Evolutionary conservation across 2,888 invertebrate species (phyloP).

Genomic region (Cantharis flavilabris): DNA sequence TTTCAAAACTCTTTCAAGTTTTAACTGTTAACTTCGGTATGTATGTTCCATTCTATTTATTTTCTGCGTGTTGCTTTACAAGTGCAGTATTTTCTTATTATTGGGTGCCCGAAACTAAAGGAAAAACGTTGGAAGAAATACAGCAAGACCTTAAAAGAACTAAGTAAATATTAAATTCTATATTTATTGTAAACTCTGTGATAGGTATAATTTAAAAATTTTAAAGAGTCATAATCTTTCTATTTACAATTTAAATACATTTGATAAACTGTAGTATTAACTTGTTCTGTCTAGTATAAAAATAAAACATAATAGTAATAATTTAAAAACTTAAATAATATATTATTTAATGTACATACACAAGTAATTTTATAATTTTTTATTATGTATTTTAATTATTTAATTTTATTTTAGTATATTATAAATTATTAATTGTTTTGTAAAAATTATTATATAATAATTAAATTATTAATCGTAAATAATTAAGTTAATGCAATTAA

Average conservation of each 20-base stretch:
- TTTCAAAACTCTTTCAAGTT: slow-evolving; percentile 45
- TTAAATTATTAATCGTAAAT: neutral
- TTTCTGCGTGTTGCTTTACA: slow-evolving; percentile 38
- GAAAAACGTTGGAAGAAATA: slow-evolving; percentile 45
- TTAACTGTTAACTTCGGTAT: slow-evolving; percentile 42
- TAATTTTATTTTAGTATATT: neutral
- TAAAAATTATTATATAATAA: neutral
- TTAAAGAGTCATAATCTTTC: neutral
- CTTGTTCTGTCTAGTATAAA: neutral
- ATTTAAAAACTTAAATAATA: no score
- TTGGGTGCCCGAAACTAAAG: slow-evolving; percentile 49
- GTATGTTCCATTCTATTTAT: slow-evolving; percentile 46
- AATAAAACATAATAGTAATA: no score
- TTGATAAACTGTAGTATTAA: neutral
- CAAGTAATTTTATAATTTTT: neutral
- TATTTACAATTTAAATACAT: neutral
- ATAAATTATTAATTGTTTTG: neutral
- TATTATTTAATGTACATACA: no score
- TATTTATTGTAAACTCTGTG: neutral
- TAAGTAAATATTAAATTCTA: neutral
- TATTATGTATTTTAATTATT: neutral
- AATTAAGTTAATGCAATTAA: neutral
- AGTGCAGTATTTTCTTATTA: slow-evolving; percentile 40
- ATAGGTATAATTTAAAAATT: neutral
- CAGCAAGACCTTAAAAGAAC: neutral